Evolutionary conservation across 2,888 invertebrate species (phyloP).

Genomic region (Cephus spinipes): DNA sequence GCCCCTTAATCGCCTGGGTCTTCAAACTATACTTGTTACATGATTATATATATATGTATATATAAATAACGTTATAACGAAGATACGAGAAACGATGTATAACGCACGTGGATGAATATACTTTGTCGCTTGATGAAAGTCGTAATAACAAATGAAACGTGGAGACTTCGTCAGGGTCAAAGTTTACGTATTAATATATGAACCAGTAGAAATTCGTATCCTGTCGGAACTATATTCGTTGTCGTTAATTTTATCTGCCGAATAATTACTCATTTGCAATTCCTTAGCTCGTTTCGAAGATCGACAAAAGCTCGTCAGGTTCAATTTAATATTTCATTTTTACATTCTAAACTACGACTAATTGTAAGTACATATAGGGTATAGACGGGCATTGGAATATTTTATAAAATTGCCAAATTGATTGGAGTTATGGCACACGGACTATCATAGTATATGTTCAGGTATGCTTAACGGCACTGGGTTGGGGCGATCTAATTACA

Average conservation of each 20-base stretch:
- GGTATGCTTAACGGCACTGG: neutral
- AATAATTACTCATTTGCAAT: too few species aligned
- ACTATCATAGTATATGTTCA: neutral
- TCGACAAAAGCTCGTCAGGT: neutral
- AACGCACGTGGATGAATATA: neutral
- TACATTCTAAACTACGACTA: neutral
- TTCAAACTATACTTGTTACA: too few species aligned
- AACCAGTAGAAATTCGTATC: neutral
- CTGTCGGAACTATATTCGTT: too few species aligned
- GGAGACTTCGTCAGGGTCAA: neutral
- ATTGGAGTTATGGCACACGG: neutral
- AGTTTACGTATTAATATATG: neutral
- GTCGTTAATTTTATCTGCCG: too few species aligned
- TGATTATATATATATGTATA: too few species aligned
- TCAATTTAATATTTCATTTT: neutral
- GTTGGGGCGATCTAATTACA: neutral
- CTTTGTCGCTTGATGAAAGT: neutral
- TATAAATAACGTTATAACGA: neutral
- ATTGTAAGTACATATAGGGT: neutral
- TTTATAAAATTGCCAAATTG: neutral
- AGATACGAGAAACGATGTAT: neutral
- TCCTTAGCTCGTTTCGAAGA: neutral
- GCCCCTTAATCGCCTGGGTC: too few species aligned
- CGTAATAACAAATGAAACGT: neutral
- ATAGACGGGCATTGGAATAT: neutral